Evolutionary conservation across 2,113 vertebrate genomes (phyloP), one percentile per base, ranked within the genome.

Genomic region (Clupea harengus): DNA sequence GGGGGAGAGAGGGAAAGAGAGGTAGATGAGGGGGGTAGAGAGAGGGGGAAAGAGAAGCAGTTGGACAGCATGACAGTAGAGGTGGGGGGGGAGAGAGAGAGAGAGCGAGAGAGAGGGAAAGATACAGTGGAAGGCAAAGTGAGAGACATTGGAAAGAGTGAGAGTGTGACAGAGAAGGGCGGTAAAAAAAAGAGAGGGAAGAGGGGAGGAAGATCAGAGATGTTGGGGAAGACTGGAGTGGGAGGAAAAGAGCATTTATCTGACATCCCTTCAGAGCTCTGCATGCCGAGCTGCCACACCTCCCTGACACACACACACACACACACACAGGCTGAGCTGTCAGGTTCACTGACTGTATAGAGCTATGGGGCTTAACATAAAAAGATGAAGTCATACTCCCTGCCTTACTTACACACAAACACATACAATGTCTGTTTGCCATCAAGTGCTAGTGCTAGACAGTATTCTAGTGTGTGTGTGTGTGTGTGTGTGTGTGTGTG

Each of bases 111-210:
- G 22, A 64, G 57, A 3, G 22, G 13, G 4, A 54, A 57, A 57
- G 28, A n/a, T 8, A 75, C 11, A 39, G 72, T 17, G 11, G 13
- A 13, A 2, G 72, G 10, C 39, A 17, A 78, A 78, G 72, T 39
- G 11, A 32, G 72, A 78, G 25, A 9, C 25, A 15, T 32, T 78
- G 44, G 57, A 39, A 15, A 18, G 83, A 67, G 83, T 46, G 39
- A 25, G 15, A 49, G 72, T 81, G 88, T 82, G 87, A 88, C 78
- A 47, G 87, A 88, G 28, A 84, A 83, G 84, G 81, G 83, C 45
- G 81, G 84, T 20, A 82, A 4, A 18, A 10, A 10, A 78, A 78
- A 46, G 64, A 2, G 5, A 45, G 8, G 18, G 18, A 72, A 25
- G n/a, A 39, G 25, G 6, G 25, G 45, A 44, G 81, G 28, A 46